Conservation (phyloP, 2,797 vertebrate species). For the Cottoperca gobio region DNA sequence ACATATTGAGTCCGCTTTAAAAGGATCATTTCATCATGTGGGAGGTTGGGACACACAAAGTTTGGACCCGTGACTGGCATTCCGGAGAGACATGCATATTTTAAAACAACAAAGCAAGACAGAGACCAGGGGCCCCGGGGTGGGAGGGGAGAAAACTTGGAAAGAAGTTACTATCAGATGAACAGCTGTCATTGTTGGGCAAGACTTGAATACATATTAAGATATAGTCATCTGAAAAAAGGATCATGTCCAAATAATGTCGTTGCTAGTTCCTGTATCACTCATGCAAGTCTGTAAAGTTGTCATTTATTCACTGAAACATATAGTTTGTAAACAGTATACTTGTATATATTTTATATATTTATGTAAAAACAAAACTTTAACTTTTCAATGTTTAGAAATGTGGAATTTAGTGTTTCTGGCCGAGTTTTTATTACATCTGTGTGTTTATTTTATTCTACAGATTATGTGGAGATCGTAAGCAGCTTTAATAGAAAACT, state of each 20-base stretch:
- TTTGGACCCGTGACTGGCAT: constrained; percentile 99
- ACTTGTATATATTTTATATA: neutral
- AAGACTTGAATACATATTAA: constrained; percentile 80
- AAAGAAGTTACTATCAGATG: constrained; percentile 96
- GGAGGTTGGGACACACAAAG: constrained; percentile 99
- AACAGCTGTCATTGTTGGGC: constrained; percentile 94
- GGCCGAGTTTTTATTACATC: neutral
- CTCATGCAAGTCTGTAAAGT: constrained; percentile 11
- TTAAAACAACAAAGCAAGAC: constrained; percentile 99
- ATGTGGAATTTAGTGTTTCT: constrained; percentile 1
- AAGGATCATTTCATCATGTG: constrained; percentile 99
- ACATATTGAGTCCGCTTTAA: constrained; percentile 99
- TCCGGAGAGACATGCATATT: constrained; percentile 99
- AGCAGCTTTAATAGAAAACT: neutral
- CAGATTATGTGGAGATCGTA: neutral
- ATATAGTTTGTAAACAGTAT: neutral
- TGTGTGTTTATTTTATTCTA: constrained; percentile 4
- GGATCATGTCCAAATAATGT: constrained; percentile 51
- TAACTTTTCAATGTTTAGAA: neutral
- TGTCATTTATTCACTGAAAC: constrained; percentile 5
- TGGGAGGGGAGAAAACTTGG: constrained; percentile 85
- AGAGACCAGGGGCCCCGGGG: constrained; percentile 88
- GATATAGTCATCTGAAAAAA: constrained; percentile 74
- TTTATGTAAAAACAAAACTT: neutral
- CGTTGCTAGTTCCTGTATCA: constrained; percentile 20